Percentiles rank a stretch among this genome's conserved stretches.
Evolutionary conservation across 2,113 vertebrate species (phyloP).

Genomic region (Tupaia chinensis): DNA sequence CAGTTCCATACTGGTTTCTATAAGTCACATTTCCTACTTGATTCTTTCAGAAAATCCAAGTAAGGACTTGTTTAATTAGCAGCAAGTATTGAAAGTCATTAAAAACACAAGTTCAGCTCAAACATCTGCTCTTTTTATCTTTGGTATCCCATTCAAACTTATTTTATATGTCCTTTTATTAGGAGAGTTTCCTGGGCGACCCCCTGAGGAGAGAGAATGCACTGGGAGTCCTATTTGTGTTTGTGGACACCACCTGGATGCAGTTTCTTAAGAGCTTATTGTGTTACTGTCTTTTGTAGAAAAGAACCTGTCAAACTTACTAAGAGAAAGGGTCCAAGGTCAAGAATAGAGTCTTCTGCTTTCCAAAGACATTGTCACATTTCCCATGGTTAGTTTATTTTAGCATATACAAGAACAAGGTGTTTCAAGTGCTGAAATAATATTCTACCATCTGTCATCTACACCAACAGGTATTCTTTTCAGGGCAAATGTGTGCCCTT

Average conservation of each 20-base stretch:
- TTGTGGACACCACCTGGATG: background rate
- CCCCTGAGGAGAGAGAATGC: background rate
- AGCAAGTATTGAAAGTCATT: background rate
- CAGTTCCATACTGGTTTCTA: background rate
- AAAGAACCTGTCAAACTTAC: background rate
- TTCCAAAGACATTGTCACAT: background rate
- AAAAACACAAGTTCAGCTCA: background rate
- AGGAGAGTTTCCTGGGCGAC: background rate
- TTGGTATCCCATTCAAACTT: background rate
- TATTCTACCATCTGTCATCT: background rate
- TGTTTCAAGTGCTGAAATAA: background rate
- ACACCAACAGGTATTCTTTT: background rate
- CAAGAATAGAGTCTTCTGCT: background rate
- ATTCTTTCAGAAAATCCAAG: conserved; percentile 21
- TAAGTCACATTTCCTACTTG: background rate
- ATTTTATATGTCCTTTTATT: background rate
- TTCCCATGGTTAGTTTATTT: background rate
- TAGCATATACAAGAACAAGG: background rate
- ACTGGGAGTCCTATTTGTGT: background rate
- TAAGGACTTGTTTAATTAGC: conserved; percentile 3
- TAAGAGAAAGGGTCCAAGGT: background rate
- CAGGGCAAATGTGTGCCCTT: background rate
- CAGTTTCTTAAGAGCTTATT: background rate
- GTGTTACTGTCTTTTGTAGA: background rate
- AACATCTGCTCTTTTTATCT: background rate